Evolutionary conservation across 2,888 invertebrate species (phyloP).

Genomic region (Lydus trimaculatus): DNA sequence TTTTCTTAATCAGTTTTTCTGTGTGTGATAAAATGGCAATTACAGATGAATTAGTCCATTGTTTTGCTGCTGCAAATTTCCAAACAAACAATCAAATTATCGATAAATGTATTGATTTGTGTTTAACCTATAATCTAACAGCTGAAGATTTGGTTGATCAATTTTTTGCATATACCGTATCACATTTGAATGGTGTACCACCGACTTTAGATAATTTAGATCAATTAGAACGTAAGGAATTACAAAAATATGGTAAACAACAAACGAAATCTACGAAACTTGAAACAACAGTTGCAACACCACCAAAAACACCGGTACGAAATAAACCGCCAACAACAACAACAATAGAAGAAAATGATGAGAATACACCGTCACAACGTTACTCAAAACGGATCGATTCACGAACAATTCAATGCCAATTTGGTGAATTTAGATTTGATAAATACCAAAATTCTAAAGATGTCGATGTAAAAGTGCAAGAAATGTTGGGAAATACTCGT

Average conservation of each 20-base stretch:
- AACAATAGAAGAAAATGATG: conserved; percentile 14
- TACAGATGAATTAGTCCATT: conserved; percentile 39
- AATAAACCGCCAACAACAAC: conserved; percentile 43
- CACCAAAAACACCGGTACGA: conserved; percentile 14
- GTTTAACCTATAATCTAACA: conserved; percentile 68
- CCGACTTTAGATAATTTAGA: conserved; percentile 69
- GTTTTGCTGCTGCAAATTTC: conserved; percentile 48
- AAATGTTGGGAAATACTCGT: conserved; percentile 20
- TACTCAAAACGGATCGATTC: conserved; percentile 31
- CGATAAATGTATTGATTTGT: conserved; percentile 72
- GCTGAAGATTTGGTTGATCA: conserved; percentile 76
- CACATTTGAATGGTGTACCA: conserved; percentile 68
- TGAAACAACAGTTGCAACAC: conserved; percentile 52
- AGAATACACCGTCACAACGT: conserved; percentile 6
- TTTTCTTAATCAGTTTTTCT: background rate
- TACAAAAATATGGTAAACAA: conserved; percentile 60
- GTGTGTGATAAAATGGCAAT: conserved; percentile 33
- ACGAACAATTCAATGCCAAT: conserved; percentile 28
- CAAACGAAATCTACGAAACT: conserved; percentile 8
- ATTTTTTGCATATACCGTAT: conserved; percentile 81
- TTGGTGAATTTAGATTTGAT: conserved; percentile 21
- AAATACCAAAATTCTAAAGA: background rate
- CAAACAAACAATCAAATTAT: conserved; percentile 63
- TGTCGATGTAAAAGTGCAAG: no score
- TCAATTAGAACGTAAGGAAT: conserved; percentile 71